Evolutionary conservation across 2,797 vertebrate species (phyloP).

Genomic region (Nannoperca obscura): DNA sequence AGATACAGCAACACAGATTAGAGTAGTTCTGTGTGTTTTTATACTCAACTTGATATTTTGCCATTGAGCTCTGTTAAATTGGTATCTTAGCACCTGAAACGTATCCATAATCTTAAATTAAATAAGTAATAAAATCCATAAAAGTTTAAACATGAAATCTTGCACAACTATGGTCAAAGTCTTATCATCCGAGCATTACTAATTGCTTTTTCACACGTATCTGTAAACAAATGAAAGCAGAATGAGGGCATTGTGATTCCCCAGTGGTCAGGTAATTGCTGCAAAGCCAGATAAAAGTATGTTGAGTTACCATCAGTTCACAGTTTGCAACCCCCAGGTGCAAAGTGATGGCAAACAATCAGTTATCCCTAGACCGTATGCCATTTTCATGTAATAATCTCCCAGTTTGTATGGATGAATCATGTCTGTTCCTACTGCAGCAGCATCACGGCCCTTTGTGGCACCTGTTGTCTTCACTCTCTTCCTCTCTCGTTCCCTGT

Average conservation of each 20-base stretch:
- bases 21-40: background rate
- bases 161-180: background rate
- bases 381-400: conserved; percentile 10
- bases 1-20: background rate
- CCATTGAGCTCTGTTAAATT: background rate
- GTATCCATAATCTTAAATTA: background rate
- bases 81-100: background rate
- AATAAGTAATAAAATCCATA: too few species aligned
- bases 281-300: background rate
- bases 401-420: conserved; percentile 14
- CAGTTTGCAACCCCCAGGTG: conserved; percentile 2
- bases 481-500: conserved; percentile 2
- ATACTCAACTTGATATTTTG: background rate
- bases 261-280: conserved; percentile 24
- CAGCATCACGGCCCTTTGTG: conserved; percentile 7
- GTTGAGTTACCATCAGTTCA: background rate
- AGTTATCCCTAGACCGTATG: conserved; percentile 11
- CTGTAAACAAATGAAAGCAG: conserved; percentile 24
- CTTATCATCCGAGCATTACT: background rate
- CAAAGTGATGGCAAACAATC: conserved; percentile 32
- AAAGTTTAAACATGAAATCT: background rate
- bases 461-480: conserved; percentile 22
- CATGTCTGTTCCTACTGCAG: conserved; percentile 17
- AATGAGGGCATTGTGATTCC: conserved; percentile 31
- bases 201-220: background rate